A percentile compares a stretch with the other conserved stretches of the same genome.
These are phyloP conservation scores for Pelodiscus sinensis DNA, from an alignment of 2,113 vertebrate genomes.

Conservation along the genomic window DNA sequence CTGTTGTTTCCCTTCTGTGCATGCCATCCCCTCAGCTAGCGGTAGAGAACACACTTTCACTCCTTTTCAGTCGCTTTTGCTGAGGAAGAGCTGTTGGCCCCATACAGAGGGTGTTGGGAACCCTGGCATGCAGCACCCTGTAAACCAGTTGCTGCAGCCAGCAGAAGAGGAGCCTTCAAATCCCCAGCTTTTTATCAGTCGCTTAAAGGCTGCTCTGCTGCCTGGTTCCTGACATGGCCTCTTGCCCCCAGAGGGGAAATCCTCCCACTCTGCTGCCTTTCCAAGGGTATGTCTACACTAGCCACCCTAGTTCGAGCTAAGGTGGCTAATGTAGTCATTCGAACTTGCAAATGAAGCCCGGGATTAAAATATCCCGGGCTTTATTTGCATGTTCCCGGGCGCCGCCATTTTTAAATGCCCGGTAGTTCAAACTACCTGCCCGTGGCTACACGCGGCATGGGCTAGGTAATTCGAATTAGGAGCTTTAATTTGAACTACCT, in stretches of 20 bases:
- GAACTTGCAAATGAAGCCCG: no score
- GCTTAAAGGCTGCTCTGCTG: background rate
- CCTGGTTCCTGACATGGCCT: background rate
- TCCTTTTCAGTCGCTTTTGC: background rate
- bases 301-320: no score
- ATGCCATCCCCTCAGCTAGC: background rate
- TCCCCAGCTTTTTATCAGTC: background rate
- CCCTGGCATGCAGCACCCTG: background rate
- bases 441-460: no score
- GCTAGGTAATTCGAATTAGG: no score
- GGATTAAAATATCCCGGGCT: no score
- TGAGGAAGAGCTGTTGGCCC: no score
- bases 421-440: no score
- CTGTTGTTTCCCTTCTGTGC: background rate
- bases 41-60: background rate
- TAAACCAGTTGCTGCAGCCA: background rate
- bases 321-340: no score
- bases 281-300: no score
- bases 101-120: background rate
- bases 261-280: slow-evolving; percentile 27
- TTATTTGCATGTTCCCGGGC: no score
- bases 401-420: no score
- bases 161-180: background rate
- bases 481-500: no score
- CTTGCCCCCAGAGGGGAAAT: slow-evolving; percentile 64